Evolutionary conservation across 1,140 invertebrate genomes (phyloP).

Genomic region (Drosophila bipectinata): DNA sequence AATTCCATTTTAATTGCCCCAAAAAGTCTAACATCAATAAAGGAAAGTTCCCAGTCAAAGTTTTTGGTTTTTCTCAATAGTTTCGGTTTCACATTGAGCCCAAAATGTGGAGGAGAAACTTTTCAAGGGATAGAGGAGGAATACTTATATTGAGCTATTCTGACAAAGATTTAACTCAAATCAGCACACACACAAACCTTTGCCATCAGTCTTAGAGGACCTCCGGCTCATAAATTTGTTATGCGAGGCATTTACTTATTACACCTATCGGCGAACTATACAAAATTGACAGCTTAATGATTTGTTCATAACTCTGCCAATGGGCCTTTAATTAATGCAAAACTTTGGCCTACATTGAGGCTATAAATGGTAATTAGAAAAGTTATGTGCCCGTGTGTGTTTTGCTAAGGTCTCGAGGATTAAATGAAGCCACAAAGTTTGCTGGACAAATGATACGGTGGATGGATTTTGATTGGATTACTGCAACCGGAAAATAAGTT

Average conservation of each 20-base stretch:
- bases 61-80: conserved; percentile 9
- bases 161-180: conserved; percentile 21
- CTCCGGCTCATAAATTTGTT: conserved; percentile 51
- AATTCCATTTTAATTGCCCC: conserved; percentile 36
- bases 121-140: conserved; percentile 1
- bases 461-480: conserved; percentile 16
- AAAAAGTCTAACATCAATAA: conserved; percentile 16
- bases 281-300: conserved; percentile 70
- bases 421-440: conserved; percentile 30
- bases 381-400: conserved; percentile 19
- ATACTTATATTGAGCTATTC: conserved; percentile 16
- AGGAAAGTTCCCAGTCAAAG: conserved; percentile 11
- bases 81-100: background rate
- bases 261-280: conserved; percentile 50
- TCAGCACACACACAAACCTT: conserved; percentile 1
- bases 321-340: conserved; percentile 58
- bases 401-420: conserved; percentile 31
- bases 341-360: conserved; percentile 17
- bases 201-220: conserved; percentile 51
- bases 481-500: conserved; percentile 1
- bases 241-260: conserved; percentile 59
- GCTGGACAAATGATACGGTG: conserved; percentile 33
- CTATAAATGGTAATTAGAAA: conserved; percentile 43
- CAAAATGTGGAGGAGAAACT: conserved; percentile 10
- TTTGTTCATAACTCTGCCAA: conserved; percentile 68